phyloP scores from a whole-genome alignment of 1,140 invertebrate genomes.

The Drosophila elegans region DNA sequence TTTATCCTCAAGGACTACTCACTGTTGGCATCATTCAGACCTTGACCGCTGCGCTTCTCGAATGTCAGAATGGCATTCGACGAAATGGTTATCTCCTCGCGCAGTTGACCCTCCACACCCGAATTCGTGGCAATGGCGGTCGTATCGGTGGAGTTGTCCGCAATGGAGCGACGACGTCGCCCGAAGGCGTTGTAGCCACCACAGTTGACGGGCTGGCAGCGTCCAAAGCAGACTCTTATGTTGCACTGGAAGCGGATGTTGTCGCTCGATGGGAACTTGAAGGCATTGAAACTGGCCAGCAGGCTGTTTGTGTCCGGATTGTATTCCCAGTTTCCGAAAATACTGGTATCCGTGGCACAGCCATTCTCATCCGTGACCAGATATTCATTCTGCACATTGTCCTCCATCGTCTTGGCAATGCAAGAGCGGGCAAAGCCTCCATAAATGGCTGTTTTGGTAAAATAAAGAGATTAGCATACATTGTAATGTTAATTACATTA shows the following conservation, averaged over 20 bases:
- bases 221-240: conserved; percentile 97
- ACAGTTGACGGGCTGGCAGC: conserved; percentile 97
- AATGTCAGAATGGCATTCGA: conserved; percentile 96
- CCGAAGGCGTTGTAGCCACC: conserved; percentile 95
- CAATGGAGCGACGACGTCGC: conserved; percentile 88
- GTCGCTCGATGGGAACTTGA: conserved; percentile 97
- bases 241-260: conserved; percentile 98
- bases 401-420: conserved; percentile 96
- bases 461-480: background rate
- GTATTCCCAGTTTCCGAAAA: conserved; percentile 97
- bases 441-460: conserved; percentile 91
- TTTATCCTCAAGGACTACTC: conserved; percentile 54
- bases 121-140: conserved; percentile 83
- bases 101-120: conserved; percentile 91
- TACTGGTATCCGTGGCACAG: conserved; percentile 95
- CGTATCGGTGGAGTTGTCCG: conserved; percentile 87
- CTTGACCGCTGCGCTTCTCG: conserved; percentile 90
- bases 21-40: conserved; percentile 90
- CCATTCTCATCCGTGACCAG: conserved; percentile 97
- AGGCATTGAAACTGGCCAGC: conserved; percentile 95
- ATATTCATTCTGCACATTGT: conserved; percentile 95
- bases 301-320: conserved; percentile 93
- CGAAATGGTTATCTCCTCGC: conserved; percentile 96
- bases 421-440: conserved; percentile 97
- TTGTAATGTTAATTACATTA: too few species aligned